Conservation (phyloP, 1,140 invertebrate genomes). For the Aphidius ervi region DNA sequence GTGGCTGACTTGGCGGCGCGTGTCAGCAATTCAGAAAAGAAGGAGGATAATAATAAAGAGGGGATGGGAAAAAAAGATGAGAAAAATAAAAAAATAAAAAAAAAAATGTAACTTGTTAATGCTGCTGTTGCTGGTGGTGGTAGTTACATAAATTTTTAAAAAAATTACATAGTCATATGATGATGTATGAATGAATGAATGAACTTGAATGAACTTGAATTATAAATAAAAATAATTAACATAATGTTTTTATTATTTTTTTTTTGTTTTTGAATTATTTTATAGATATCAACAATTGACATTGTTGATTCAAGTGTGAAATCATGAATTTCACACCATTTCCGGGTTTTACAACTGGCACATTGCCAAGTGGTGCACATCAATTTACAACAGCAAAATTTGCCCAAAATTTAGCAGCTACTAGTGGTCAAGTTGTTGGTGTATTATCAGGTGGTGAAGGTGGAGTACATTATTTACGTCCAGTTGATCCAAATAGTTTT, state of each 20-base stretch:
- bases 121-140: too few species aligned
- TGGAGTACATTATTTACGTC: conserved; percentile 70
- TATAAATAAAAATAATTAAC: too few species aligned
- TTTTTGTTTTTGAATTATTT: not conserved
- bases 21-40: not conserved
- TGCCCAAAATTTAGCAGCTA: conserved; percentile 57
- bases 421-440: conserved; percentile 57
- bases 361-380: conserved; percentile 60
- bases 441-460: conserved; percentile 61
- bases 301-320: conserved; percentile 20
- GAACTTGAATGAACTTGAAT: too few species aligned
- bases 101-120: too few species aligned
- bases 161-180: too few species aligned
- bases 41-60: too few species aligned
- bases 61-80: too few species aligned
- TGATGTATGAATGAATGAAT: too few species aligned
- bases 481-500: conserved; percentile 62
- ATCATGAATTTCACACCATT: conserved; percentile 71
- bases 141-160: too few species aligned
- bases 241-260: too few species aligned
- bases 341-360: conserved; percentile 59
- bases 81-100: too few species aligned
- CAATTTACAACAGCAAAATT: conserved; percentile 66
- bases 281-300: not conserved
- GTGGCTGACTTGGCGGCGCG: not conserved